These are phyloP conservation scores for Sweltsa coloradensis DNA, from an alignment of 1,140 invertebrate species.

Conservation along the genomic window DNA sequence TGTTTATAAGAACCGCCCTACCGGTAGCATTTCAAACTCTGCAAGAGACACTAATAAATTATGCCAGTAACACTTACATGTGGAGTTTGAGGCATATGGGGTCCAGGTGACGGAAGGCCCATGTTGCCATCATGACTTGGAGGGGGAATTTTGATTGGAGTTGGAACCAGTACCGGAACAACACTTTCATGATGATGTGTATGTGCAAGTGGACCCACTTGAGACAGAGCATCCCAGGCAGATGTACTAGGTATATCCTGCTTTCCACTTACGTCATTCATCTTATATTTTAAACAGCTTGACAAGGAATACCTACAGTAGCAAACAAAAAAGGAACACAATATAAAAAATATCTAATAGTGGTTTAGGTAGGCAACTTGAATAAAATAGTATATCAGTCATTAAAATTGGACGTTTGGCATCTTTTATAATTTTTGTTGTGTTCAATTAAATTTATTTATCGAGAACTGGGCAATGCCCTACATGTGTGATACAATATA, in stretches of 20 bases:
- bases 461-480: no score
- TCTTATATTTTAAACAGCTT: slow-evolving; percentile 23
- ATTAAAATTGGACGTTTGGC: background rate
- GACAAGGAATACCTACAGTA: background rate
- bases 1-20: background rate
- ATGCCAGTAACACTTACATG: slow-evolving; percentile 35
- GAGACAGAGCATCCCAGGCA: slow-evolving; percentile 32
- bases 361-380: background rate
- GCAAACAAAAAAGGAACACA: background rate
- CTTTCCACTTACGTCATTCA: slow-evolving; percentile 37
- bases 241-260: slow-evolving; percentile 33
- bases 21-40: no score
- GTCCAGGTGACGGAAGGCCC: slow-evolving; percentile 21
- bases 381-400: background rate
- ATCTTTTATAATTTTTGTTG: background rate
- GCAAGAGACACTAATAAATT: no score
- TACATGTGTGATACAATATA: no score
- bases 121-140: slow-evolving; percentile 27
- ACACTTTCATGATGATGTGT: slow-evolving; percentile 25
- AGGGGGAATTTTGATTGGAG: slow-evolving; percentile 37
- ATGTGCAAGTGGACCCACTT: slow-evolving; percentile 27
- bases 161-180: slow-evolving; percentile 36
- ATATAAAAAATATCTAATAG: background rate
- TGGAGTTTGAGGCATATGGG: slow-evolving; percentile 30
- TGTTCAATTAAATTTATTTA: no score